These are phyloP conservation scores for Galaxias olidus DNA, from an alignment of 2,797 vertebrate species.

Conservation along the genomic window DNA sequence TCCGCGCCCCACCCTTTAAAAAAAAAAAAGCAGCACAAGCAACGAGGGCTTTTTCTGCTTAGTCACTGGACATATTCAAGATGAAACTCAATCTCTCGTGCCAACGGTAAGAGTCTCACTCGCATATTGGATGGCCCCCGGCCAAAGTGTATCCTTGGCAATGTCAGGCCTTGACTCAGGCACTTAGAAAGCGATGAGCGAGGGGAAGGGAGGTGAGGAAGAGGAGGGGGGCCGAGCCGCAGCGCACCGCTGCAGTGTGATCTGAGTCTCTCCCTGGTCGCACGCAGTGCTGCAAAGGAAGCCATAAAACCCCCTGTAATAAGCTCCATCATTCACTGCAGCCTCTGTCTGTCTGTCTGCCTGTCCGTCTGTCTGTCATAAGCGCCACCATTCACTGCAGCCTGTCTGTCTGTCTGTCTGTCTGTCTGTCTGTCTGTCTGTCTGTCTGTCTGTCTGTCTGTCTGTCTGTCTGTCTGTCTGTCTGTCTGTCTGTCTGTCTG, in stretches of 20 bases:
- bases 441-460: too few species aligned
- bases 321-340: conserved; percentile 4
- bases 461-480: too few species aligned
- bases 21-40: conserved; percentile 25
- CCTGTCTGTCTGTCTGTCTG: too few species aligned
- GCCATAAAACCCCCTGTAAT: background rate
- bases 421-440: too few species aligned
- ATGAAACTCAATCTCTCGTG: conserved; percentile 33
- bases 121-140: conserved; percentile 42
- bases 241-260: conserved; percentile 16
- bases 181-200: conserved; percentile 8
- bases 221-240: background rate
- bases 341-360: background rate
- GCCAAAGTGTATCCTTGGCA: conserved; percentile 55
- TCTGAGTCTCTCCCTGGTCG: background rate
- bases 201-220: background rate
- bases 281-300: background rate
- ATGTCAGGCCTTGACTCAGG: conserved; percentile 26
- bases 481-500: too few species aligned
- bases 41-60: conserved; percentile 53
- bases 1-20: conserved; percentile 29
- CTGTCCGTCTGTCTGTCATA: too few species aligned
- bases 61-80: conserved; percentile 52
- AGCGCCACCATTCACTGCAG: conserved; percentile 1
- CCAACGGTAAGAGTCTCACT: conserved; percentile 34